Base-by-base conservation (phyloP, 1,140 invertebrate genomes). In the Papilio machaon region DNA sequence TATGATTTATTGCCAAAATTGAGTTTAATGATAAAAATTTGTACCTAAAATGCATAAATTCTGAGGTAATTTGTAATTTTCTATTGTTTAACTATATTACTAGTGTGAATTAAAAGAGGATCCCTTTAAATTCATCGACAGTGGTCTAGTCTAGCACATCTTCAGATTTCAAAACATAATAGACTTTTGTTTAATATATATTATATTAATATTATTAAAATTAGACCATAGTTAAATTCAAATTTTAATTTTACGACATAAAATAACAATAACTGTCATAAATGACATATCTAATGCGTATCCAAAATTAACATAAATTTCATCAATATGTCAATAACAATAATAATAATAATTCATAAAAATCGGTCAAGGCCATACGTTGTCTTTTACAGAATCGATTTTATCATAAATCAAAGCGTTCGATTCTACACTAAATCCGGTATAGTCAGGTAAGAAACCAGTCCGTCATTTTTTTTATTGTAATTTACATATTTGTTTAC, bases 201-300 rank as follows among this genome's bases (percentile, higher is more conserved):
- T 30, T 30, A 30, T 30, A 30, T 30, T 30, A 30, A 30, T 30
- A 30, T 30, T 30, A 30, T 30, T 30, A 30, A 46, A 73, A 81
- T 52, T 58, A 58, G 54, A 58, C 8, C 54, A n/a, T 7, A 58
- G 17, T 58, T 58, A 58, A 17, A 17, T 49, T 54, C 54, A 19
- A 58, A 58, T 19, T 19, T 58, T 17, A n/a, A 58, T 8, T 19
- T 58, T 58, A 58, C 7, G n/a, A 58, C 17, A 58, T 58, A n/a
- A 9, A 64, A 30, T 30, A 80, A 67, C 60, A 30, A 76, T 35
- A 76, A 30, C 35, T 82, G 46, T 35, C 13, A 80, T 52, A 82
- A 38, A 76, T 47, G 54, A 58, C 2, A 54, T 70, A 60, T 80
- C 43, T 64, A 30, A 64, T 64, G 80, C 47, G 13, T 19, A 58